Percentiles rank a stretch among this genome's conserved stretches.
phyloP scores from a whole-genome alignment of 2,888 invertebrate species.

The Eustalomyia histrio region DNA sequence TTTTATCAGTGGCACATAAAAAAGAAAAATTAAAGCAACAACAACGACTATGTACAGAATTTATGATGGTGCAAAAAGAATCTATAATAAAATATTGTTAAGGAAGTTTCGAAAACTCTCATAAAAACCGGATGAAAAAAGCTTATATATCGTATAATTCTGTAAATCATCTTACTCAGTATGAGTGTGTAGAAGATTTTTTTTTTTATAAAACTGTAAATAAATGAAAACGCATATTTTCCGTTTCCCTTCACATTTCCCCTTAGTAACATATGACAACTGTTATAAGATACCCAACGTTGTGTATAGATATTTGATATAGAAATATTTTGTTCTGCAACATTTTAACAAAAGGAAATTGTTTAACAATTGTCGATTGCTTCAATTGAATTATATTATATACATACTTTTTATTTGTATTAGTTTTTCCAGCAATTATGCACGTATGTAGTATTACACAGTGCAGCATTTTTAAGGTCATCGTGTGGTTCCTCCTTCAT shows the following conservation, averaged over 20 bases:
- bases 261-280: constrained; percentile 10
- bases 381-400: constrained; percentile 37
- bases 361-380: constrained; percentile 53
- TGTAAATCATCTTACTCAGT: background rate
- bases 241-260: constrained; percentile 21
- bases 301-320: constrained; percentile 6
- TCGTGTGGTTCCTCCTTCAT: too few relatives aligned
- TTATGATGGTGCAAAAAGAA: constrained; percentile 26
- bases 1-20: background rate
- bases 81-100: constrained; percentile 51
- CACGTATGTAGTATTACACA: background rate
- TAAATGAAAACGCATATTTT: constrained; percentile 42
- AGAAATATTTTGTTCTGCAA: background rate
- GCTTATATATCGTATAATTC: constrained; percentile 40
- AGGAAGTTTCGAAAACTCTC: constrained; percentile 53
- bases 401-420: background rate
- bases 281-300: background rate
- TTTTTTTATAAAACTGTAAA: background rate
- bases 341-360: constrained; percentile 44
- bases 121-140: constrained; percentile 50
- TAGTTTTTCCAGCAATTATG: background rate
- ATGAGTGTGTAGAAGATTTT: background rate
- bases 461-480: too few relatives aligned
- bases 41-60: background rate
- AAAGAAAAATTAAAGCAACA: background rate